Evolutionary conservation across 2,113 vertebrate genomes (phyloP).

Genomic region (Perca flavescens): DNA sequence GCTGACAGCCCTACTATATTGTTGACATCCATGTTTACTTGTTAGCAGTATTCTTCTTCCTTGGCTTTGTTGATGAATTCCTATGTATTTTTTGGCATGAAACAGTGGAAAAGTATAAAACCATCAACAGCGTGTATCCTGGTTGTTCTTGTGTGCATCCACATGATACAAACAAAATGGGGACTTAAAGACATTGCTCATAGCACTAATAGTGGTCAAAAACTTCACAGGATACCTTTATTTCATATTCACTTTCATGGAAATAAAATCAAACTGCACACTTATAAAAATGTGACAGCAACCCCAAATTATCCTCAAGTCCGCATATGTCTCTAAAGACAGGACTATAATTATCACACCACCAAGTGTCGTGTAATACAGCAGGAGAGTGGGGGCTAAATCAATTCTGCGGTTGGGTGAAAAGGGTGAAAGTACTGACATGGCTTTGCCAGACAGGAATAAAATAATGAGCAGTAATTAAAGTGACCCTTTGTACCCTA

Average conservation of each 20-base stretch:
- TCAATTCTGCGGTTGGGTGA: background rate
- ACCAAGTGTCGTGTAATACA: background rate
- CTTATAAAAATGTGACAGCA: background rate
- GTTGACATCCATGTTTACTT: background rate
- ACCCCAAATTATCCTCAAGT: background rate
- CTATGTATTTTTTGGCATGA: too few species aligned
- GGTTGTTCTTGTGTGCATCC: background rate
- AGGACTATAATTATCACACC: background rate
- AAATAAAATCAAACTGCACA: background rate
- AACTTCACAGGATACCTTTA: too few species aligned
- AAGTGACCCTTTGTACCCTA: conserved; percentile 7
- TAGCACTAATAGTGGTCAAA: background rate
- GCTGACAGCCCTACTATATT: background rate
- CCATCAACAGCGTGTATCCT: background rate
- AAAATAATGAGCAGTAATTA: conserved; percentile 18
- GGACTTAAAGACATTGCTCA: background rate
- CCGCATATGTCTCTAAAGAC: background rate
- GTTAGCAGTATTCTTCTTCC: background rate
- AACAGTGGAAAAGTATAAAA: background rate
- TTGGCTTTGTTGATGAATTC: background rate
- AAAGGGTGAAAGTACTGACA: conserved; percentile 23
- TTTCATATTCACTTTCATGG: background rate
- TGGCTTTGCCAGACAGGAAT: conserved; percentile 10
- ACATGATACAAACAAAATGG: background rate
- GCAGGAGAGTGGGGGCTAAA: conserved; percentile 8